Percentiles rank a stretch among this genome's conserved stretches.
phyloP scores from a whole-genome alignment of 2,113 vertebrate genomes.

The Oreochromis niloticus region DNA sequence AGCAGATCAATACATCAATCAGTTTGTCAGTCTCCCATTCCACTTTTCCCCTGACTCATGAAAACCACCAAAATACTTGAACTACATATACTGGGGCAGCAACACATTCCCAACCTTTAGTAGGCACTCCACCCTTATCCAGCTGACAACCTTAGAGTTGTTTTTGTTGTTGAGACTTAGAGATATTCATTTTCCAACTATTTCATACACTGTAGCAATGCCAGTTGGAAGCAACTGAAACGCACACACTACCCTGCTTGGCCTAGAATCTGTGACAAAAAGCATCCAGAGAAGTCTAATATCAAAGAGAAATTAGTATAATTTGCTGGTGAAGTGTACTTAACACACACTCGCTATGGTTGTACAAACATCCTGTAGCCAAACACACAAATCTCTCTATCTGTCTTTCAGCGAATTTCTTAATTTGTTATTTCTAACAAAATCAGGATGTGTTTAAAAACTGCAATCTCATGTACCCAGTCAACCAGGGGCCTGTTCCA shows the following conservation, averaged over 20 bases:
- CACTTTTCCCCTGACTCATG: not conserved
- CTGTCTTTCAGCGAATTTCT: not conserved
- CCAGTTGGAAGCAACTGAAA: not conserved
- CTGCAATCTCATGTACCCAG: not conserved
- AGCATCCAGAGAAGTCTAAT: not conserved
- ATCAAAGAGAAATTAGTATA: not conserved
- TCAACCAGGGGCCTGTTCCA: not conserved
- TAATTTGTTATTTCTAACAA: not conserved
- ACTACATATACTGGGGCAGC: not conserved
- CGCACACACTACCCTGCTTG: not conserved
- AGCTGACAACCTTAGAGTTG: not conserved
- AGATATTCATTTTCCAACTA: accelerated
- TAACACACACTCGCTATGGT: not conserved
- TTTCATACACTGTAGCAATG: not conserved
- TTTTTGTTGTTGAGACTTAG: not conserved
- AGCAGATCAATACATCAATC: not conserved
- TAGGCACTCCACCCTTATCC: not conserved
- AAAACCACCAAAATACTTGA: not conserved
- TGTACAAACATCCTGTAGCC: not conserved
- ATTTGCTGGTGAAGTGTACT: not conserved
- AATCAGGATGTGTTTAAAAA: not conserved
- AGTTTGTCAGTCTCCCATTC: not conserved
- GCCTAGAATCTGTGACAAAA: not conserved
- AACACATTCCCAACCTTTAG: not conserved
- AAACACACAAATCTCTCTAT: not conserved